These are phyloP conservation scores for Himalopsyche anomala DNA, from an alignment of 2,888 invertebrate genomes.

Conservation along the genomic window DNA sequence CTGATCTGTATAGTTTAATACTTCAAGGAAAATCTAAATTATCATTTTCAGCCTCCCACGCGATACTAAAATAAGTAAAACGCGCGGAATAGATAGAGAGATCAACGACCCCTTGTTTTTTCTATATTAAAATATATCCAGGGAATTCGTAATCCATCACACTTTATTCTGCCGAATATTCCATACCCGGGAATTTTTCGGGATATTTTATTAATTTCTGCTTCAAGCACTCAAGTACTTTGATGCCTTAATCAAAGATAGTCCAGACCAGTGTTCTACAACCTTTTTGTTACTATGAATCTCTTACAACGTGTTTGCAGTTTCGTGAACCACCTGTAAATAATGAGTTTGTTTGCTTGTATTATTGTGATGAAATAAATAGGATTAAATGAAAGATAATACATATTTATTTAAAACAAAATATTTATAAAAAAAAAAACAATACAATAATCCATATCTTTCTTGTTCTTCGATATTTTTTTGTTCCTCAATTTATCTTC, in stretches of 20 bases:
- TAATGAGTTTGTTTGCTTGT: too few relatives aligned
- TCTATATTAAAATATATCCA: background rate
- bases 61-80: background rate
- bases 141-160: background rate
- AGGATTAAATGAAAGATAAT: too few relatives aligned
- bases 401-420: too few relatives aligned
- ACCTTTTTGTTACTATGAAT: background rate
- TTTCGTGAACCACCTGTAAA: too few relatives aligned
- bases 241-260: background rate
- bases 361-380: too few relatives aligned
- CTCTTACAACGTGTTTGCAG: too few relatives aligned
- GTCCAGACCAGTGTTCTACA: background rate
- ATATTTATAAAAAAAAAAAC: too few relatives aligned
- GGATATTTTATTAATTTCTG: background rate
- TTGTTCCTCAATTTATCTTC: too few relatives aligned
- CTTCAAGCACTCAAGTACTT: background rate
- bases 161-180: background rate
- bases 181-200: background rate
- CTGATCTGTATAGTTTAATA: background rate
- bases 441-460: too few relatives aligned
- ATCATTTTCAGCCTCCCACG: background rate
- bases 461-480: too few relatives aligned
- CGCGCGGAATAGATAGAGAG: background rate
- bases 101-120: slow-evolving; percentile 1
- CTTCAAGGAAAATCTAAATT: background rate